These are phyloP conservation scores for Deroplatys truncata DNA, from an alignment of 2,888 invertebrate genomes.

Conservation along the genomic window DNA sequence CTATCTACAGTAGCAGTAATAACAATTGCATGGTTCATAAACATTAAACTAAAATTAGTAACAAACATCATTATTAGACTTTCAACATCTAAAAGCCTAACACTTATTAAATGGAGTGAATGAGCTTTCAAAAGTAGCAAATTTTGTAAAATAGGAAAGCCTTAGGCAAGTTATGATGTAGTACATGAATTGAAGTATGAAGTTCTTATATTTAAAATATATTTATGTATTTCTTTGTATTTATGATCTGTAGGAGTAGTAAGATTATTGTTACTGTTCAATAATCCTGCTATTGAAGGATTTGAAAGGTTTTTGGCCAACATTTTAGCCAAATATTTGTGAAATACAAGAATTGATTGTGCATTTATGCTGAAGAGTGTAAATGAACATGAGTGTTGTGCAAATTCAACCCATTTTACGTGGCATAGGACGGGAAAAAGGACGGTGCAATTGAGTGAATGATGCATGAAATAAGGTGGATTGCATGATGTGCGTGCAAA, in stretches of 20 bases:
- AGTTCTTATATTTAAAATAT: background rate
- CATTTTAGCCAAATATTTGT: background rate
- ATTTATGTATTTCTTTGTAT: background rate
- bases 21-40: background rate
- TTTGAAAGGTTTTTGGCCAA: background rate
- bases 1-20: background rate
- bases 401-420: background rate
- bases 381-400: background rate
- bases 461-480: background rate
- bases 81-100: background rate
- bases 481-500: background rate
- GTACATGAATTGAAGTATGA: background rate
- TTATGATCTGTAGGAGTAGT: background rate
- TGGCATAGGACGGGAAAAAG: slow-evolving; percentile 20
- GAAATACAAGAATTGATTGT: background rate
- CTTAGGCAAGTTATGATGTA: background rate
- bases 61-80: background rate
- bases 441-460: slow-evolving; percentile 21
- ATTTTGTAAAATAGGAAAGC: background rate
- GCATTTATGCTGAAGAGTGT: background rate
- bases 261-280: background rate
- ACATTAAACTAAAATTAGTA: background rate
- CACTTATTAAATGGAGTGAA: background rate
- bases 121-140: background rate
- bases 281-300: background rate